phyloP scores from a whole-genome alignment of 2,113 vertebrate species.

The Amphiprion percula region DNA sequence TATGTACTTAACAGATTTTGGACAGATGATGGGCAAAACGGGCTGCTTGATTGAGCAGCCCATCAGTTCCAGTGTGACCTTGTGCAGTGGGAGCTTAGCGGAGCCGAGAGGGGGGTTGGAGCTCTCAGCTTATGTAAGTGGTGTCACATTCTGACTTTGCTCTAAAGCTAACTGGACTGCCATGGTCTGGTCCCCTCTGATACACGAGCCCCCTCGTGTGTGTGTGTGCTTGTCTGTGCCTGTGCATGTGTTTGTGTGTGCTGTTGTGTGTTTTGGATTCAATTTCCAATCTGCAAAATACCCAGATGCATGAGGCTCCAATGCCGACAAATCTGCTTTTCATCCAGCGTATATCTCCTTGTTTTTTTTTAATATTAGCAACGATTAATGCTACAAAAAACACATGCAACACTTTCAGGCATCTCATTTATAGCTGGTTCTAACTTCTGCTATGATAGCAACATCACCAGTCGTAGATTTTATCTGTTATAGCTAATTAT shows the following conservation, averaged over 20 bases:
- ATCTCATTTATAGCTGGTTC: not conserved
- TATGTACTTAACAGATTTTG: slow-evolving; percentile 68
- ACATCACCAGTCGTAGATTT: not conserved
- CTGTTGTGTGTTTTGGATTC: not conserved
- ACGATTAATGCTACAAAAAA: not conserved
- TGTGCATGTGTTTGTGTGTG: slow-evolving; percentile 11
- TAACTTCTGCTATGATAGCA: not conserved
- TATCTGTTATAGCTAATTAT: not conserved
- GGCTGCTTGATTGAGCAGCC: slow-evolving; percentile 62
- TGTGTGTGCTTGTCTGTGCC: slow-evolving; percentile 1
- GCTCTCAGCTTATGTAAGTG: slow-evolving; percentile 66
- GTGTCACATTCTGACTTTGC: slow-evolving; percentile 64
- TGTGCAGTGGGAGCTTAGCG: slow-evolving; percentile 58
- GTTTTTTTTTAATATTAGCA: not conserved
- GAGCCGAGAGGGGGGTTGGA: slow-evolving; percentile 35
- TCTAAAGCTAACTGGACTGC: slow-evolving; percentile 51
- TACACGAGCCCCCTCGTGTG: not conserved
- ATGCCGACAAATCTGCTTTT: not conserved
- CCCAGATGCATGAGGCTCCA: not conserved
- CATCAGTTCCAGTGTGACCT: slow-evolving; percentile 65
- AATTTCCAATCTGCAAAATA: not conserved
- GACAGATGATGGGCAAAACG: slow-evolving; percentile 59
- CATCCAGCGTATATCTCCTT: not conserved
- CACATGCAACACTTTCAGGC: not conserved
- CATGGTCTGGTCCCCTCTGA: slow-evolving; percentile 41